Conservation (phyloP, 2,797 vertebrate species). For the Acomys russatus region DNA sequence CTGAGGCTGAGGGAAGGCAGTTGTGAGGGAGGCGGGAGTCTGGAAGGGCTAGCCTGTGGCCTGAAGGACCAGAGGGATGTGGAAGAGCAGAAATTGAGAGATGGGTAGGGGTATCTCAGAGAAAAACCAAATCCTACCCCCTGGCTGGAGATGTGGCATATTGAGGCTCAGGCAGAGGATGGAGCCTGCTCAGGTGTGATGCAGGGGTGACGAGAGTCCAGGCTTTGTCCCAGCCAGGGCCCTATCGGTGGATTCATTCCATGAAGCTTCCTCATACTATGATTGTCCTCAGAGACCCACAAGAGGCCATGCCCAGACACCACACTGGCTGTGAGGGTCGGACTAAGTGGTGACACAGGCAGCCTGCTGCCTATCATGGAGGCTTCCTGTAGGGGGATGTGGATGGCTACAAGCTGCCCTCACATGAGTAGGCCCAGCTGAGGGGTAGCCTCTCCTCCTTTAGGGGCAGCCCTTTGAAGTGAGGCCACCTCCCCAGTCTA, state of each 20-base stretch:
- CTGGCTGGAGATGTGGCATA: background rate
- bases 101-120: background rate
- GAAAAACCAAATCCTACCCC: background rate
- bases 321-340: background rate
- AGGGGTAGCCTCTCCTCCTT: background rate
- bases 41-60: background rate
- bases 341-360: background rate
- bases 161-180: background rate
- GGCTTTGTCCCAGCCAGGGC: background rate
- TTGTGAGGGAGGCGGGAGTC: background rate
- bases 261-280: background rate
- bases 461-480: background rate
- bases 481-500: background rate
- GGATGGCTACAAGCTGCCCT: rapidly evolving
- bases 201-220: background rate
- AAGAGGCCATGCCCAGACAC: background rate
- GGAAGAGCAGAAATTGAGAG: background rate
- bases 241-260: background rate
- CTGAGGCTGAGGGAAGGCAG: background rate
- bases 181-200: background rate
- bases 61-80: background rate
- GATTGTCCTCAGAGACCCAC: background rate
- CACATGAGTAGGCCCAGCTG: background rate
- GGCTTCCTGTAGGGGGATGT: background rate
- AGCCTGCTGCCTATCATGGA: background rate